A percentile compares a stretch with the other conserved stretches of the same genome.
Conservation (phyloP, 2,797 vertebrate species). For the Pantherophis vulpinus region DNA sequence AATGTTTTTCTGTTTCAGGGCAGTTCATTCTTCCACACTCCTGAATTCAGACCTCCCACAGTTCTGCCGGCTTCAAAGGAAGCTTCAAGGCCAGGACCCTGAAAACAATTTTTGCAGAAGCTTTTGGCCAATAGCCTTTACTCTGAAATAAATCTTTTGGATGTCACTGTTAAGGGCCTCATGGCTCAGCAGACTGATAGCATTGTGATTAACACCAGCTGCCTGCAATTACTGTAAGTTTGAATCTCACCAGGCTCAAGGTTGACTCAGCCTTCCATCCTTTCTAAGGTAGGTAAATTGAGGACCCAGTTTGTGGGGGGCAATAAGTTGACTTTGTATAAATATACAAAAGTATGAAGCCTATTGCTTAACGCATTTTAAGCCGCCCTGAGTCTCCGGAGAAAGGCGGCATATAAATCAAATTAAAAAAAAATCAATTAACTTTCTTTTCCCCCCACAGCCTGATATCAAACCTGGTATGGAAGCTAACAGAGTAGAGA, state of each 20-base stretch:
- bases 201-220: no score
- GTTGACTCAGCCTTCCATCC: no score
- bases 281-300: no score
- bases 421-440: slow-evolving; percentile 29
- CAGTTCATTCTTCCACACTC: neutral
- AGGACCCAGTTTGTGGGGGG: no score
- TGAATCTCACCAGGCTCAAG: no score
- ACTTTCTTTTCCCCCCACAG: slow-evolving; percentile 47
- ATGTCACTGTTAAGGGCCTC: slow-evolving; percentile 32
- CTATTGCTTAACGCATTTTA: no score
- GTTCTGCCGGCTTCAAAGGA: neutral
- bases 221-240: no score
- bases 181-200: no score
- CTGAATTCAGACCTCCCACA: neutral
- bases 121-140: neutral
- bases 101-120: neutral
- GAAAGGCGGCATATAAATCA: no score
- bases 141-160: slow-evolving; percentile 38
- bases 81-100: neutral
- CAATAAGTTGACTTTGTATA: no score
- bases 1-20: neutral
- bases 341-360: no score
- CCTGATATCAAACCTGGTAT: slow-evolving; percentile 42
- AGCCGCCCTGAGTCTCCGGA: no score
- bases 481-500: slow-evolving; percentile 35